Base-by-base conservation (phyloP, 2,797 vertebrate species). In the Mastacembelus armatus region DNA sequence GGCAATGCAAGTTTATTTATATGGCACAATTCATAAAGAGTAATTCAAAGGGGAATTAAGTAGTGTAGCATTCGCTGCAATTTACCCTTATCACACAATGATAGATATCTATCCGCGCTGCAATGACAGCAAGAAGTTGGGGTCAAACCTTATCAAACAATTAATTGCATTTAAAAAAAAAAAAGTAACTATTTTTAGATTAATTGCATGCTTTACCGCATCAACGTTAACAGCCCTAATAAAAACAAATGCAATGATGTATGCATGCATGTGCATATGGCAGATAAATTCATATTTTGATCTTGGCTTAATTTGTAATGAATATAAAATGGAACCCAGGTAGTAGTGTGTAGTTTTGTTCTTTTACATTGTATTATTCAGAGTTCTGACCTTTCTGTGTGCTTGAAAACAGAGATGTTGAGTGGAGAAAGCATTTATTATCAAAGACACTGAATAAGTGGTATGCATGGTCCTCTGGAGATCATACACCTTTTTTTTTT, bases 361-460 rank as follows among this genome's bases (percentile, higher is more conserved):
- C 50, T 66, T 74, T 66, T 54, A 30, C 42, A 48, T 65, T 18
- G 39, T 55, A 44, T 62, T 83, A 70, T 39, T 71, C 49, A 56
- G 58, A 72, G 44, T 38, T 63, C 49, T 74, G 67, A 76, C 81
- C 78, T 74, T 85, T 67, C 44, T 57, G 19, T 64, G 50, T 52
- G 59, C 69, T 55, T 71, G 30, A 74, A 83, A 85, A 67, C 40
- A 51, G 50, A 45, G 59, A 65, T 56, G 43, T 64, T 79, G 62
- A 66, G 22, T 56, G 62, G 27, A 75, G 38, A 78, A 58, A 62
- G 54, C 71, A 77, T 78, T 78, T 80, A 74, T 88, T 77, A 79
- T 90, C 78, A 88, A 85, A 89, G 71, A 74, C 29, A 63, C 27
- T 45, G 60, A 70, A 78, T 77, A 76, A 87, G 72, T 72, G 55